Evolutionary conservation across 2,888 invertebrate species (phyloP), one percentile per base, ranked within the genome.

Genomic region (Chrysotoxum bicinctum): DNA sequence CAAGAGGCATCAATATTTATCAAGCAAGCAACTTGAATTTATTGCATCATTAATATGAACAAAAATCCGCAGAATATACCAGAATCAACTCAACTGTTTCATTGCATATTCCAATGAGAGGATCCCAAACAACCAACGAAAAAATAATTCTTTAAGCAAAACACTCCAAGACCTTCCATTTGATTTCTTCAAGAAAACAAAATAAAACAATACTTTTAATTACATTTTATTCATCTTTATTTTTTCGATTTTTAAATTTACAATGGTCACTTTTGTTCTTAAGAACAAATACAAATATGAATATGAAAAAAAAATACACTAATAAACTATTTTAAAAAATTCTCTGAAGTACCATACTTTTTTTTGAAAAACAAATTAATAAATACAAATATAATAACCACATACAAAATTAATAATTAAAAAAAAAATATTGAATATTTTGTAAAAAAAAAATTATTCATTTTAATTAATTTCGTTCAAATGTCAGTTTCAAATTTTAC

Each of bases 261-360:
- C 76, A 82, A 77, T 73, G 9, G 19, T 73, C 74, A 72, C 64
- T 64, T 30, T 23, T 32, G 1, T 48, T 32, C 35, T 77, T 21
- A 58, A 68, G 40, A 58, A 40, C 32, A 35, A 62, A 56, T 26
- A 26, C 76, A 73, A 77, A 82, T 72, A 45, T 9, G 4, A 3
- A 12, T 37, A 12, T 50, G 50, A 40, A 35, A 26, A 62, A 56
- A 82, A 77, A 78, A 82, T 73, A 48, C 56, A 78, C 68, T 72
- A 72, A 37, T 19, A 60, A 70, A 78, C 37, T 69, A 77, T 45
- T 68, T 35, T 6, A 21, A 72, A n/a, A 52, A 26, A 32, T 19
- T 54, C 21, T 48, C 40, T 74, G n/a, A 72, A 82, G 66, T 77
- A 72, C 35, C 50, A 26, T 62, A 37, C 12, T 16, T 48, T 72